Conservation (phyloP, 1,140 invertebrate species). For the Achatina immaculata region DNA sequence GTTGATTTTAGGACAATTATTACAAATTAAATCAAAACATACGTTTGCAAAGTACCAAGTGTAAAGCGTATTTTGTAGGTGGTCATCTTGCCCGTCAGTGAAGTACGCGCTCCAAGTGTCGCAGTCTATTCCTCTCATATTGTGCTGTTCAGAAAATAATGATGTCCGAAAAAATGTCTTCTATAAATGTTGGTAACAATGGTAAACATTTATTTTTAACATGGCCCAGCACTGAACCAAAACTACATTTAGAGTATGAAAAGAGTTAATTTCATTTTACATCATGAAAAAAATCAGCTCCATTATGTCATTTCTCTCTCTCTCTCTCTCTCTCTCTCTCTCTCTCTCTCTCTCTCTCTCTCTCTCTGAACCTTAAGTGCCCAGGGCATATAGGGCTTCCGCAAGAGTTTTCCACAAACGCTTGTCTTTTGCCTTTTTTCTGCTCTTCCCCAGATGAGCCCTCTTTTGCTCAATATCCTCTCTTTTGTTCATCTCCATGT, state of each 20-base stretch:
- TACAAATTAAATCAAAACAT: not conserved
- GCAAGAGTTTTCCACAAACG: too few species aligned
- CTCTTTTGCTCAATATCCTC: too few species aligned
- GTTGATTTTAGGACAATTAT: not conserved
- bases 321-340: not conserved
- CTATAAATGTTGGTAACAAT: not conserved
- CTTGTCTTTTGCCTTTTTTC: too few species aligned
- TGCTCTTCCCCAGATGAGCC: too few species aligned
- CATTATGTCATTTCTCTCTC: too few species aligned
- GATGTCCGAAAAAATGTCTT: not conserved
- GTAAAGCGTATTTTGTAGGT: constrained; percentile 8
- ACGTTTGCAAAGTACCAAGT: constrained; percentile 26
- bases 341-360: too few species aligned
- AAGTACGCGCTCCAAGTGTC: constrained; percentile 21
- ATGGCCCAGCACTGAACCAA: not conserved
- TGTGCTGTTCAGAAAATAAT: too few species aligned
- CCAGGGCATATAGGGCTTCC: too few species aligned
- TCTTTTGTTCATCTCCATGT: too few species aligned
- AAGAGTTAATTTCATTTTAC: not conserved
- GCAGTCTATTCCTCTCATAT: not conserved
- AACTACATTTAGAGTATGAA: not conserved
- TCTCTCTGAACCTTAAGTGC: too few species aligned
- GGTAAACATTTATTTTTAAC: not conserved
- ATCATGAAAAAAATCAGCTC: not conserved
- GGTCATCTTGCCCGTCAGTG: not conserved